These are phyloP conservation scores for Lamellibrachia columna DNA, from an alignment of 2,888 invertebrate species.

Conservation along the genomic window DNA sequence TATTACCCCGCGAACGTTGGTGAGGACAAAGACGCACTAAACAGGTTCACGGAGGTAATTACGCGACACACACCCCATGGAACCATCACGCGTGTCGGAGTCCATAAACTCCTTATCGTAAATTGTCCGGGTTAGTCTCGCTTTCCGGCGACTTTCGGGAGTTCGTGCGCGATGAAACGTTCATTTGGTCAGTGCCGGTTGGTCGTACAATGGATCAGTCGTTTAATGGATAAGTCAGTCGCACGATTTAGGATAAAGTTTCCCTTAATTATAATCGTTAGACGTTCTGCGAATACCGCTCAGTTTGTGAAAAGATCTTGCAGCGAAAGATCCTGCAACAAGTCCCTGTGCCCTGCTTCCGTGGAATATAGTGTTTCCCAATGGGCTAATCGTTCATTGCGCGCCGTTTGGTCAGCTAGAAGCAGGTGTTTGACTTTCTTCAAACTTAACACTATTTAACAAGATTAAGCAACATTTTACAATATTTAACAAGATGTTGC, in stretches of 20 bases:
- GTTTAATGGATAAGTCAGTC: not conserved
- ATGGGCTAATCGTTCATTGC: too few species aligned
- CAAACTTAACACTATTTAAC: too few species aligned
- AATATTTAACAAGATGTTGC: too few species aligned
- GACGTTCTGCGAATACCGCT: not conserved
- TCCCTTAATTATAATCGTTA: not conserved
- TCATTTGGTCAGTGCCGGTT: not conserved
- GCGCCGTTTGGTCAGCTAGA: too few species aligned
- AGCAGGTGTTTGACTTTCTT: too few species aligned
- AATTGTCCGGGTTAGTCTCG: not conserved
- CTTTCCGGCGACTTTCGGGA: not conserved
- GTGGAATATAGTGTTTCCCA: too few species aligned
- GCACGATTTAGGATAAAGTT: not conserved
- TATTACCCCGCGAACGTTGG: not conserved
- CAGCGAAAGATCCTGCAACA: not conserved
- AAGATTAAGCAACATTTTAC: too few species aligned
- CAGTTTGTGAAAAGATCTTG: not conserved
- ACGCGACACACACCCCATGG: not conserved
- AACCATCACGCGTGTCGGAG: not conserved
- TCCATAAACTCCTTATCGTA: slow-evolving; percentile 6
- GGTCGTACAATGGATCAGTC: not conserved
- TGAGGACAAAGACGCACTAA: not conserved
- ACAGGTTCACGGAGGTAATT: not conserved
- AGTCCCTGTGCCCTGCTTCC: too few species aligned
- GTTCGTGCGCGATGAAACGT: not conserved